These are phyloP conservation scores for Bucorvus abyssinicus DNA, from an alignment of 2,797 vertebrate species.

Conservation along the genomic window DNA sequence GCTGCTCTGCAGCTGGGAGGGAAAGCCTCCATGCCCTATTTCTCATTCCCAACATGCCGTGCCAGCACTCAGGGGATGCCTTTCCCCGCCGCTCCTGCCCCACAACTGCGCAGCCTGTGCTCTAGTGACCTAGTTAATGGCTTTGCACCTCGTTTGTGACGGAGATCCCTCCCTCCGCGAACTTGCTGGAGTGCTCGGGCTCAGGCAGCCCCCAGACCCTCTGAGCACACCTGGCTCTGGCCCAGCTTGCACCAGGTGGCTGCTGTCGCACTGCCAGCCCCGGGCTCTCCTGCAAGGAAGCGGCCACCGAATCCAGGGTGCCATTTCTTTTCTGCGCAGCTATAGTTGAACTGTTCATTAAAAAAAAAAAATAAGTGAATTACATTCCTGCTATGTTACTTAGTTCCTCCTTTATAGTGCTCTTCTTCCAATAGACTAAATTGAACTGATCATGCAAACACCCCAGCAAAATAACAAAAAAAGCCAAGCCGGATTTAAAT, in stretches of 20 bases:
- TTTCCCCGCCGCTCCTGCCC: rapidly evolving
- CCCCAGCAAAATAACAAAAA: neutral
- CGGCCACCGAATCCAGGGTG: neutral
- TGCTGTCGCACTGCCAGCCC: rapidly evolving
- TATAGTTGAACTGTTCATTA: neutral
- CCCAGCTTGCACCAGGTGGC: rapidly evolving
- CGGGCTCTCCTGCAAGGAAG: neutral
- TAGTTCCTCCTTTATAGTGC: neutral
- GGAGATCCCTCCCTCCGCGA: neutral
- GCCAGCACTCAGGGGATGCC: neutral
- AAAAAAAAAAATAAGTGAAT: neutral
- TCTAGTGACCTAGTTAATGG: neutral
- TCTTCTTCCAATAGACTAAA: neutral
- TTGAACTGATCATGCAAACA: neutral
- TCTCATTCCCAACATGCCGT: neutral
- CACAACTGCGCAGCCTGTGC: neutral
- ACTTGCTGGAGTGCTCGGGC: neutral
- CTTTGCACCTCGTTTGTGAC: neutral
- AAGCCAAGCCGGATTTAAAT: neutral
- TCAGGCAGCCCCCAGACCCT: neutral
- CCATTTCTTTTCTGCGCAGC: neutral
- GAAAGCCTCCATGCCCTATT: neutral
- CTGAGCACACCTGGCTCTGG: neutral
- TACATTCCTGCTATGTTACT: neutral
- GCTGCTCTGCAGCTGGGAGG: neutral